Conservation (phyloP, 2,113 vertebrate species). For the Scophthalmus maximus region DNA sequence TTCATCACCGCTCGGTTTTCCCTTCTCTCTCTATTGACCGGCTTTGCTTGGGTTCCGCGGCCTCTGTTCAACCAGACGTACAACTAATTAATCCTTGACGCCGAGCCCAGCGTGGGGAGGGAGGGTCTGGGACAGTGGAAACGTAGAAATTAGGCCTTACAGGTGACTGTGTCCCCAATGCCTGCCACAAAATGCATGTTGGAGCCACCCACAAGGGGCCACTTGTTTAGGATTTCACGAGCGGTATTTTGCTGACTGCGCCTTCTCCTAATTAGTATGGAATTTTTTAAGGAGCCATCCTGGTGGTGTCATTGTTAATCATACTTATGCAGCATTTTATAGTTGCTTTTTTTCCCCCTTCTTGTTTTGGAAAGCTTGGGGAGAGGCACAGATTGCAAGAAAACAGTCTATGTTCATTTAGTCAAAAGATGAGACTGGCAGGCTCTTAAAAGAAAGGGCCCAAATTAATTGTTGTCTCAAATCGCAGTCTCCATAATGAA, state of each 20-base stretch:
- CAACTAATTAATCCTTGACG: conserved; percentile 73
- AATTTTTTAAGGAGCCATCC: conserved; percentile 62
- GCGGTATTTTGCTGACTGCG: conserved; percentile 69
- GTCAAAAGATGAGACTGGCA: conserved; percentile 60
- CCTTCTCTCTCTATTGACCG: conserved; percentile 2
- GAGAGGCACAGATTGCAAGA: conserved; percentile 62
- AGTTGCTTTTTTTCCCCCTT: conserved; percentile 20
- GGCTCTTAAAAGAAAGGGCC: conserved; percentile 45
- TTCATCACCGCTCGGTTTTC: conserved; percentile 38
- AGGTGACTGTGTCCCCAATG: conserved; percentile 54
- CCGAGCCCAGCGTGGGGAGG: conserved; percentile 28
- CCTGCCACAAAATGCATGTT: conserved; percentile 13
- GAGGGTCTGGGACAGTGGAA: conserved; percentile 38
- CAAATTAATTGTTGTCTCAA: conserved; percentile 68
- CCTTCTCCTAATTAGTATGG: conserved; percentile 68
- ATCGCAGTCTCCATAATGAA: conserved; percentile 57
- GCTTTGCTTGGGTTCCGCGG: conserved; percentile 33
- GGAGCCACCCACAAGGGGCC: conserved; percentile 34
- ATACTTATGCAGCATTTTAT: conserved; percentile 46
- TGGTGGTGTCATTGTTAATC: conserved; percentile 71
- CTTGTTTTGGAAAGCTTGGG: conserved; percentile 46
- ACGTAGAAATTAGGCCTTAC: conserved; percentile 62
- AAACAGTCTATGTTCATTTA: conserved; percentile 47
- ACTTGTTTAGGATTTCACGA: conserved; percentile 59
- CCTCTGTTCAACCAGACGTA: conserved; percentile 45